Percentiles rank a stretch among this genome's conserved stretches.
These are phyloP conservation scores for Hyperoplus immaculatus DNA, from an alignment of 2,797 vertebrate genomes.

Conservation along the genomic window DNA sequence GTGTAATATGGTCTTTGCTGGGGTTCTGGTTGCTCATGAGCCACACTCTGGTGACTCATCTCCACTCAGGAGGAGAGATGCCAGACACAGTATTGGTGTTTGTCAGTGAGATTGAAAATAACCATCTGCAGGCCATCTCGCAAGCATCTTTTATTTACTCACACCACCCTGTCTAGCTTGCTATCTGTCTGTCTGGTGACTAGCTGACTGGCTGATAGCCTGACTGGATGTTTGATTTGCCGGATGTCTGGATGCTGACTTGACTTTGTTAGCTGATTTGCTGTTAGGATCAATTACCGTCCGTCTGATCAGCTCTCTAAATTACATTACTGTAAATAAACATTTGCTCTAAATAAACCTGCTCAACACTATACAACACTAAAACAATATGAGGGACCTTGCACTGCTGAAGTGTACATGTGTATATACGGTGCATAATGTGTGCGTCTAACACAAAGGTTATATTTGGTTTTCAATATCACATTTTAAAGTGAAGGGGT, in stretches of 20 bases:
- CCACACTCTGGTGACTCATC: slow-evolving; percentile 81
- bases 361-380: slow-evolving; percentile 3
- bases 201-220: slow-evolving; percentile 57
- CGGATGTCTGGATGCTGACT: slow-evolving; percentile 36
- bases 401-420: background rate
- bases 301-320: slow-evolving; percentile 27
- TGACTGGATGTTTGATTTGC: slow-evolving; percentile 67
- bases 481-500: slow-evolving; percentile 29
- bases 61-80: slow-evolving; percentile 73
- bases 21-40: slow-evolving; percentile 67
- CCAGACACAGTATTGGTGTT: slow-evolving; percentile 77
- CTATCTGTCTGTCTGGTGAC: slow-evolving; percentile 68
- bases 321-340: slow-evolving; percentile 27
- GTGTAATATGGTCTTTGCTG: slow-evolving; percentile 63
- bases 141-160: slow-evolving; percentile 81
- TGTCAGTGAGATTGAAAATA: slow-evolving; percentile 78
- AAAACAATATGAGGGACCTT: background rate
- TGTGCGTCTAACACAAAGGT: background rate
- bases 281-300: slow-evolving; percentile 22
- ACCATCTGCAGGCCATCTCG: slow-evolving; percentile 76
- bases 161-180: slow-evolving; percentile 75
- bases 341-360: slow-evolving; percentile 23
- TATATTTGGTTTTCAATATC: slow-evolving; percentile 32
- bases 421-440: background rate
- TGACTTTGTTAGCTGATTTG: slow-evolving; percentile 28